phyloP scores from a whole-genome alignment of 2,888 invertebrate genomes.

The Drosophila subsilvestris region DNA sequence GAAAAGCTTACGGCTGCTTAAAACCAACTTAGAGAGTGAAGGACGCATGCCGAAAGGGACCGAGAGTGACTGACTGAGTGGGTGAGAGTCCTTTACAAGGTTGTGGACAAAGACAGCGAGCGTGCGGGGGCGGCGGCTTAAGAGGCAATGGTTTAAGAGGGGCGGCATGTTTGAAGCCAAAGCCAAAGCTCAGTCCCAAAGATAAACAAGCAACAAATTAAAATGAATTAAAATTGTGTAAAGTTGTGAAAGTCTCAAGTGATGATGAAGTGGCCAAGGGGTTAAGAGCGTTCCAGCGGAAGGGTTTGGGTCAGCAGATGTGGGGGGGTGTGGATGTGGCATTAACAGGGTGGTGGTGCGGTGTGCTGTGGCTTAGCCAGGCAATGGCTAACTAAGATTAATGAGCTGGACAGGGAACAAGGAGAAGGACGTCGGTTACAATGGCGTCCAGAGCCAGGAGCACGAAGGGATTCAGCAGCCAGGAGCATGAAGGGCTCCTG shows the following conservation, averaged over 20 bases:
- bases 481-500: too few species aligned
- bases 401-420: constrained; percentile 22
- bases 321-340: neutral
- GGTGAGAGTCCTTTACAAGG: constrained; percentile 15
- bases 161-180: neutral
- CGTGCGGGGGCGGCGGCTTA: neutral
- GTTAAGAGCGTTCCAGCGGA: constrained; percentile 5
- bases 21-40: constrained; percentile 25
- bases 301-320: constrained; percentile 12
- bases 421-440: neutral
- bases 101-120: constrained; percentile 3
- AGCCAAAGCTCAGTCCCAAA: constrained; percentile 25
- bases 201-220: constrained; percentile 54
- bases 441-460: constrained; percentile 9
- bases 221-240: constrained; percentile 63
- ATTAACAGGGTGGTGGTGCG: neutral
- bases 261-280: constrained; percentile 17
- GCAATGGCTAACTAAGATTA: constrained; percentile 42
- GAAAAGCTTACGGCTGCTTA: constrained; percentile 33
- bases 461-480: neutral
- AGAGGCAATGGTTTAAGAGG: too few species aligned
- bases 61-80: too few species aligned
- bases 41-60: constrained; percentile 4
- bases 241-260: constrained; percentile 50
- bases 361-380: neutral